These are phyloP conservation scores for Athalia cordata DNA, from an alignment of 2,888 invertebrate genomes.

Conservation along the genomic window DNA sequence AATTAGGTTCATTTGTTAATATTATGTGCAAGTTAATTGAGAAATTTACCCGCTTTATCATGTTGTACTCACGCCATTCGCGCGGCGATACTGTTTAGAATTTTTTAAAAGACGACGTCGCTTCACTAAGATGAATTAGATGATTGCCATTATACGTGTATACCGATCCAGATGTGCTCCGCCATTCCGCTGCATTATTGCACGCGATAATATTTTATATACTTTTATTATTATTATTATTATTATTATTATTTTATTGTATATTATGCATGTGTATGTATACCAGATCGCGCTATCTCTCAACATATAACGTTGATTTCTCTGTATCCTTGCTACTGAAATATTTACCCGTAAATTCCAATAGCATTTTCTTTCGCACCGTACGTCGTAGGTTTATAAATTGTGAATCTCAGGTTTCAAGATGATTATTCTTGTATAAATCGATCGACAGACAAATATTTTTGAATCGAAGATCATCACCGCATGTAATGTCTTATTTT, in stretches of 20 bases:
- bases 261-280: too few relatives aligned
- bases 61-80: too few relatives aligned
- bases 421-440: constrained; percentile 14
- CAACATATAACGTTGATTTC: not conserved
- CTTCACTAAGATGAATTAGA: constrained; percentile 28
- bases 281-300: not conserved
- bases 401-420: constrained; percentile 6
- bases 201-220: not conserved
- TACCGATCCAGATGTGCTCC: constrained; percentile 23
- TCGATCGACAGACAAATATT: too few relatives aligned
- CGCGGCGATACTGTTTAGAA: constrained; percentile 21
- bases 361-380: not conserved
- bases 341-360: constrained; percentile 25
- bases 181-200: not conserved
- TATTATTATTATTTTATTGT: too few relatives aligned
- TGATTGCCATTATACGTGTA: constrained; percentile 6
- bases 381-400: not conserved
- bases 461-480: too few relatives aligned
- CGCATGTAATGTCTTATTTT: too few relatives aligned
- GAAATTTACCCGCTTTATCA: too few relatives aligned
- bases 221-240: not conserved
- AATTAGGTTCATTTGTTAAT: not conserved
- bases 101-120: constrained; percentile 35
- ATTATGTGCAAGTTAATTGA: too few relatives aligned
- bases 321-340: not conserved